Evolutionary conservation across 2,888 invertebrate species (phyloP), one percentile per base, ranked within the genome.

Genomic region (Nemapogon koenigi): DNA sequence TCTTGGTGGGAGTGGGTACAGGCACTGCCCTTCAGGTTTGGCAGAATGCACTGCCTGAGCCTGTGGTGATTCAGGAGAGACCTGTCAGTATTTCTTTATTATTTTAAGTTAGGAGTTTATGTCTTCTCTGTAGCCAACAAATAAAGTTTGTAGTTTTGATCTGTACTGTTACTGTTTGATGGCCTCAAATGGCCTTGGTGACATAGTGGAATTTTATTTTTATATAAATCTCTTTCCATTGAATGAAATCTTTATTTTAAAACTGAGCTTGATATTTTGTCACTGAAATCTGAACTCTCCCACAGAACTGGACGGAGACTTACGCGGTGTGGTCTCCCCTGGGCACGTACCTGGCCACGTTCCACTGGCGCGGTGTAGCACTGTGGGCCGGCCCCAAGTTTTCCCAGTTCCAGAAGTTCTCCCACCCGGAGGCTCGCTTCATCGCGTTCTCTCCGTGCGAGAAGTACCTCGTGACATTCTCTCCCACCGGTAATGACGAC

Each of bases 401-500:
- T 73, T 84, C 86, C 1, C 94, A 96, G 67, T 91, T 96, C 55
- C 92, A 91, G 62, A 90, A 91, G 58, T 98, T 97, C 66, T 87
- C 86, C 41, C 97, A 96, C 55, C 82, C 87, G 0, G 90, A 90
- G 46, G 98, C 97, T 0, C 91, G 96, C 54, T 94, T 94, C 53
- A 94, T 98, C 42, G 97, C 97, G 53, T 99, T 97, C 70, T 99
- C 98, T 7, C 98, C 99, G 0, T 92, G 94, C 67, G 99, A 99
- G 79, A 94, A 94, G 55, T 98, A 97, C 64, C 70, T 98, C 45
- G 94, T 98, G 2, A 95, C 97, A 0, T 97, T 96, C 63, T 93
- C 97, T 22, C 91, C 95, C 0, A 85, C 88, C 41, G 83, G 86
- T 11, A 88, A 89, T 43, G 87, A 84, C 62, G 90, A 83, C 69